Evolutionary conservation across 2,888 invertebrate species (phyloP).

Genomic region (Odontocerum albicorne): DNA sequence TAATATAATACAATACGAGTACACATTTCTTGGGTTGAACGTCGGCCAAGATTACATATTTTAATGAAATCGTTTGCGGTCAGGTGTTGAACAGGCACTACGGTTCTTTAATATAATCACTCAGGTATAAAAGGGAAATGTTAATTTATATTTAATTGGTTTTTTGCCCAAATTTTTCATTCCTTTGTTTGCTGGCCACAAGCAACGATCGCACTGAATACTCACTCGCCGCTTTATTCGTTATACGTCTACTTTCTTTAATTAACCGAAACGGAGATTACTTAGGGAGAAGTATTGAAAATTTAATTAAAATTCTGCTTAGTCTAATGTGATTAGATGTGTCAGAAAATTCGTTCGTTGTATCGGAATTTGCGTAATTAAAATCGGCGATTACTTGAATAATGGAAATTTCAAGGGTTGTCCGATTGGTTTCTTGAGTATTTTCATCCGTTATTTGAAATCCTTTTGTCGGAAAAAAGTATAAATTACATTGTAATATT

Average conservation of each 20-base stretch:
- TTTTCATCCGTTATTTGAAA: too few species aligned
- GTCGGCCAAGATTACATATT: conserved; percentile 4
- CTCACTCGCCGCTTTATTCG: too few species aligned
- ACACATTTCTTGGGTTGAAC: conserved; percentile 8
- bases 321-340: conserved; percentile 11
- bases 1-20: too few species aligned
- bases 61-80: conserved; percentile 20
- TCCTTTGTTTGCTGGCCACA: conserved; percentile 8
- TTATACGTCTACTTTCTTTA: conserved; percentile 13
- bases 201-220: conserved; percentile 3
- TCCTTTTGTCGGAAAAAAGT: too few species aligned
- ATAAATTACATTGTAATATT: too few species aligned
- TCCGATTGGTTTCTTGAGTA: too few species aligned
- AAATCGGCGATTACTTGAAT: too few species aligned
- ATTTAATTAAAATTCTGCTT: conserved; percentile 15
- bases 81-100: conserved; percentile 19
- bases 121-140: conserved; percentile 16
- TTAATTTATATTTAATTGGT: conserved; percentile 21
- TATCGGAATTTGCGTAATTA: conserved; percentile 4
- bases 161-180: conserved; percentile 20
- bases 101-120: conserved; percentile 5
- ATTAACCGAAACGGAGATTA: conserved; percentile 14
- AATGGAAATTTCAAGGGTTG: too few species aligned
- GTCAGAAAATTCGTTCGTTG: conserved; percentile 4
- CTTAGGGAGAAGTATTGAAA: conserved; percentile 12